phyloP scores from a whole-genome alignment of 1,140 invertebrate species.

The Drosophila miranda region DNA sequence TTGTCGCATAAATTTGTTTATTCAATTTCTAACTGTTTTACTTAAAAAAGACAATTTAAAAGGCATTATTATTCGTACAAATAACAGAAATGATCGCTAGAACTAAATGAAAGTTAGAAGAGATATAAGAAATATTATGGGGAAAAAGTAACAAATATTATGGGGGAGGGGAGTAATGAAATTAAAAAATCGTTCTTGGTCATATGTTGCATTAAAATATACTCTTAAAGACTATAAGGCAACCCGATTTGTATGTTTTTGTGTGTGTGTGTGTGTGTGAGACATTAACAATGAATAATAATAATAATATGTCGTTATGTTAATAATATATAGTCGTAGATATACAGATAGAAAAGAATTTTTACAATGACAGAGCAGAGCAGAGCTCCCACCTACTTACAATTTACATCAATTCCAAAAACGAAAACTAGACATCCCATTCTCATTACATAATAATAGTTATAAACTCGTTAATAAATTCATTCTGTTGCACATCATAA shows the following conservation, averaged over 20 bases:
- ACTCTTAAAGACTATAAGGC: conserved; percentile 72
- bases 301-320: conserved; percentile 22
- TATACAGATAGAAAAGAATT: conserved; percentile 59
- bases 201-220: conserved; percentile 54
- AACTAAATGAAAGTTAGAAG: conserved; percentile 56
- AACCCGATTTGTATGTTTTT: conserved; percentile 57
- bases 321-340: conserved; percentile 42
- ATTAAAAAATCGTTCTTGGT: conserved; percentile 27
- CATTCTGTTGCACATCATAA: conserved; percentile 73
- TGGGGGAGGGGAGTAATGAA: conserved; percentile 20
- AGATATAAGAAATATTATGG: conserved; percentile 43
- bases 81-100: conserved; percentile 53
- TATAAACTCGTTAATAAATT: conserved; percentile 81
- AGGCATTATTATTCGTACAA: conserved; percentile 52
- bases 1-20: conserved; percentile 71
- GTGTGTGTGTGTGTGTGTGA: conserved; percentile 11
- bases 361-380: conserved; percentile 59
- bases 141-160: conserved; percentile 17
- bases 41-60: conserved; percentile 62
- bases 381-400: conserved; percentile 59
- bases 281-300: conserved; percentile 58
- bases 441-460: conserved; percentile 64
- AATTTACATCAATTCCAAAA: conserved; percentile 66
- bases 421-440: conserved; percentile 57
- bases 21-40: conserved; percentile 68